These are phyloP conservation scores for Exephanes ischioxanthus DNA, from an alignment of 2,888 invertebrate genomes.

Conservation along the genomic window DNA sequence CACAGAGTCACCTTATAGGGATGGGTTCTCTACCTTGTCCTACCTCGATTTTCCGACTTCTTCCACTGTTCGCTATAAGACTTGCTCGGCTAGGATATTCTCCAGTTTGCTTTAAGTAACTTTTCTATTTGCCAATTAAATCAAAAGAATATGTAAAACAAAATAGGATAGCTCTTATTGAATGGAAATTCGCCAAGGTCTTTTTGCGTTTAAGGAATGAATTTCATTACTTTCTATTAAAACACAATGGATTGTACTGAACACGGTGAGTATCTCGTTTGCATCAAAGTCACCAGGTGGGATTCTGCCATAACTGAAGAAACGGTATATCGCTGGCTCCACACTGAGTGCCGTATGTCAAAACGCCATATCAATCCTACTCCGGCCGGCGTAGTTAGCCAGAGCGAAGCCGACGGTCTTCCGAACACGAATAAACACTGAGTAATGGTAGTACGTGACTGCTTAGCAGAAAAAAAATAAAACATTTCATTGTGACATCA, in stretches of 20 bases:
- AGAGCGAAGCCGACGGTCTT: too few relatives aligned
- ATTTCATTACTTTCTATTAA: background rate
- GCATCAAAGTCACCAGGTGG: background rate
- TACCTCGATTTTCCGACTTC: conserved; percentile 8
- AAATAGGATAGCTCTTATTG: background rate
- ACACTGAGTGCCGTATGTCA: too few relatives aligned
- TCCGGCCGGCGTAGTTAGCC: too few relatives aligned
- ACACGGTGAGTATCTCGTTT: background rate
- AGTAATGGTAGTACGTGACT: too few relatives aligned
- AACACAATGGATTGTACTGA: background rate
- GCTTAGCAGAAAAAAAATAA: background rate
- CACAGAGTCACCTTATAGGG: conserved; percentile 58
- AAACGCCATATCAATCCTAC: too few relatives aligned
- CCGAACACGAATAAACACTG: background rate
- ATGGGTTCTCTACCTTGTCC: conserved; percentile 23
- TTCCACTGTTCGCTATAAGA: background rate
- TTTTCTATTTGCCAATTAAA: background rate
- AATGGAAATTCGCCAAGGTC: conserved; percentile 2
- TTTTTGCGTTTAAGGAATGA: background rate
- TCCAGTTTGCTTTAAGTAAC: background rate
- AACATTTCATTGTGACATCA: background rate
- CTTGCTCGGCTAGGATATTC: background rate
- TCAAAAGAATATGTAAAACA: background rate
- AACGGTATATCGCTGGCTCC: too few relatives aligned
- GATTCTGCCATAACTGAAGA: background rate